phyloP scores from a whole-genome alignment of 1,140 invertebrate species.

The Drosophila busckii region DNA sequence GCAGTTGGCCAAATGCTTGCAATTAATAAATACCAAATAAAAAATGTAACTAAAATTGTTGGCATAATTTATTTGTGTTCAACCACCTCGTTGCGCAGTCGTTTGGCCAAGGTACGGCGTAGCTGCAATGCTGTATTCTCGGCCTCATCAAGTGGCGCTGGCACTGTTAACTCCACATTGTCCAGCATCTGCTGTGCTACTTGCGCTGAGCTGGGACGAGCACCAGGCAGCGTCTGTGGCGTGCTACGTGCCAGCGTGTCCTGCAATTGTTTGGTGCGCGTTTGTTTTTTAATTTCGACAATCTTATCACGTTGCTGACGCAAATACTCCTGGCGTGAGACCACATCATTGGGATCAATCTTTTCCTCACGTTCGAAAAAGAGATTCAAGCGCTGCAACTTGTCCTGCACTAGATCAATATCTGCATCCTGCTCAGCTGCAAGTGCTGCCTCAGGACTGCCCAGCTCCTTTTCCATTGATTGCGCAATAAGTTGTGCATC shows the following conservation, averaged over 20 bases:
- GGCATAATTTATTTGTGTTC: slow-evolving; percentile 64
- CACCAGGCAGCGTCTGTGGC: slow-evolving; percentile 19
- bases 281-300: slow-evolving; percentile 91
- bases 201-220: slow-evolving; percentile 83
- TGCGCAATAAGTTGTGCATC: slow-evolving; percentile 58
- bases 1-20: slow-evolving; percentile 28
- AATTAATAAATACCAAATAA: slow-evolving; percentile 33
- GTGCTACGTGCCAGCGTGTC: slow-evolving; percentile 79
- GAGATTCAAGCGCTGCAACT: slow-evolving; percentile 75
- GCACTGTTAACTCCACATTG: slow-evolving; percentile 62
- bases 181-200: slow-evolving; percentile 83
- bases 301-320: slow-evolving; percentile 93
- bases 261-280: slow-evolving; percentile 86
- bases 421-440: slow-evolving; percentile 75
- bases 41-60: background rate
- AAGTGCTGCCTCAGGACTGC: slow-evolving; percentile 64
- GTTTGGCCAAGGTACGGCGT: slow-evolving; percentile 88
- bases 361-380: slow-evolving; percentile 75
- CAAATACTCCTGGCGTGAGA: slow-evolving; percentile 89
- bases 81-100: slow-evolving; percentile 90
- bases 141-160: slow-evolving; percentile 32
- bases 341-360: slow-evolving; percentile 84
- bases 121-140: slow-evolving; percentile 84
- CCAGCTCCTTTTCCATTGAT: slow-evolving; percentile 55
- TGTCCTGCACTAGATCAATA: slow-evolving; percentile 66